phyloP scores from a whole-genome alignment of 2,797 vertebrate species.

The Pseudotriccus pelzelni region DNA sequence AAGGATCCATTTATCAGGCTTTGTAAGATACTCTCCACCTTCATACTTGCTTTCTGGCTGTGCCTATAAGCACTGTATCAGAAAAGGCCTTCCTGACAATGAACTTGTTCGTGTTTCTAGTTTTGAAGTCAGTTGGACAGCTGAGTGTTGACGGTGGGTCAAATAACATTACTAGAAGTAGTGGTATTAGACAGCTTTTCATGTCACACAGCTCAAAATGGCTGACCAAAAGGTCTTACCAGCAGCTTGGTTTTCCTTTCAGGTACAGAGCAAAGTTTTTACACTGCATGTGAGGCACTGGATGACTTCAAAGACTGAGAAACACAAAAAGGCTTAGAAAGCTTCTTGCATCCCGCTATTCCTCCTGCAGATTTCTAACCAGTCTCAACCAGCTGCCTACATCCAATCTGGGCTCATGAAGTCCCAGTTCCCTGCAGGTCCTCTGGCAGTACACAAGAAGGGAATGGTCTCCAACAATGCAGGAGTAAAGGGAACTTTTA shows the following conservation, averaged over 20 bases:
- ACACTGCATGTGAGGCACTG: background rate
- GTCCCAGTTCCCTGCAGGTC: background rate
- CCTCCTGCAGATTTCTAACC: conserved; percentile 41
- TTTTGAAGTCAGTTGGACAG: background rate
- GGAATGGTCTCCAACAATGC: conserved; percentile 15
- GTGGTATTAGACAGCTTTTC: background rate
- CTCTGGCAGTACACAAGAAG: conserved; percentile 21
- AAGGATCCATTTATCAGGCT: background rate
- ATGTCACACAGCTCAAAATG: background rate
- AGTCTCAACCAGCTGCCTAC: conserved; percentile 37
- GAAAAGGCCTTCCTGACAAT: background rate
- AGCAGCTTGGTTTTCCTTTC: conserved; percentile 24
- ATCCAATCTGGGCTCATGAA: conserved; percentile 23
- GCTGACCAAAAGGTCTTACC: background rate
- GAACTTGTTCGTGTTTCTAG: background rate
- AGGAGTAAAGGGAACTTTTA: conserved; percentile 44
- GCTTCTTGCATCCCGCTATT: background rate
- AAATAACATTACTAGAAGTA: background rate
- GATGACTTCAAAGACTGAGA: conserved; percentile 46
- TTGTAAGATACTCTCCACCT: background rate
- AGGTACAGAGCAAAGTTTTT: conserved; percentile 8
- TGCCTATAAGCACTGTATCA: background rate
- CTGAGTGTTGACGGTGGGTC: background rate
- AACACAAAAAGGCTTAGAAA: conserved; percentile 51
- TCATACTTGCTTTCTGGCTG: background rate